phyloP scores from a whole-genome alignment of 2,888 invertebrate species.

The Seira musarum region DNA sequence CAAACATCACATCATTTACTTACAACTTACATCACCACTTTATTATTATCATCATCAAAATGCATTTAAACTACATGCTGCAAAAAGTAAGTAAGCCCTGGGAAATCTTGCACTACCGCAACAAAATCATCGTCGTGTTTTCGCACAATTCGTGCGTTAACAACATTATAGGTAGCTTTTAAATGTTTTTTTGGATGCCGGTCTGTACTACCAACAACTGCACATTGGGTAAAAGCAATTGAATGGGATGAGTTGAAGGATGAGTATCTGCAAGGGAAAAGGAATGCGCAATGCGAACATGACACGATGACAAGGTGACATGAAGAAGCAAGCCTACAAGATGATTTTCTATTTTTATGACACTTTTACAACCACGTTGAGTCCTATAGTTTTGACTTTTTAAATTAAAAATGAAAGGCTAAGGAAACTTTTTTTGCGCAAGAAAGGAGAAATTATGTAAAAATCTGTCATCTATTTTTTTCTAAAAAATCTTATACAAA shows the following conservation, averaged over 20 bases:
- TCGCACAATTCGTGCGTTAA: not conserved
- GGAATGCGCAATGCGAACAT: not conserved
- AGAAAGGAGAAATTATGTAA: too few species aligned
- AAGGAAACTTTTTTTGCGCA: too few species aligned
- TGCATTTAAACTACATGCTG: too few species aligned
- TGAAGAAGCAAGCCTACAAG: not conserved
- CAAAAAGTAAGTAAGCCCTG: not conserved
- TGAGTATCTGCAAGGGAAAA: not conserved
- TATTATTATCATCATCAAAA: not conserved
- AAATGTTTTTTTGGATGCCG: not conserved
- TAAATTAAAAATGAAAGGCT: not conserved
- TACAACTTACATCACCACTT: slow-evolving; percentile 51
- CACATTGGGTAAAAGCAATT: not conserved
- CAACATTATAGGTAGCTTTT: too few species aligned
- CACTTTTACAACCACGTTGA: too few species aligned
- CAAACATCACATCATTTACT: too few species aligned
- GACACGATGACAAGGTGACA: not conserved
- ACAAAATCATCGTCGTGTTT: not conserved
- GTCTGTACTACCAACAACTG: not conserved
- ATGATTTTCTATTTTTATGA: not conserved
- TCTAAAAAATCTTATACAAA: too few species aligned
- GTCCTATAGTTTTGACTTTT: not conserved
- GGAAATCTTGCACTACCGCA: not conserved
- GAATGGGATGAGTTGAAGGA: not conserved
- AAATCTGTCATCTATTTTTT: too few species aligned